Conservation (phyloP, 1,140 invertebrate species). For the Neomicropteryx cornuta region DNA sequence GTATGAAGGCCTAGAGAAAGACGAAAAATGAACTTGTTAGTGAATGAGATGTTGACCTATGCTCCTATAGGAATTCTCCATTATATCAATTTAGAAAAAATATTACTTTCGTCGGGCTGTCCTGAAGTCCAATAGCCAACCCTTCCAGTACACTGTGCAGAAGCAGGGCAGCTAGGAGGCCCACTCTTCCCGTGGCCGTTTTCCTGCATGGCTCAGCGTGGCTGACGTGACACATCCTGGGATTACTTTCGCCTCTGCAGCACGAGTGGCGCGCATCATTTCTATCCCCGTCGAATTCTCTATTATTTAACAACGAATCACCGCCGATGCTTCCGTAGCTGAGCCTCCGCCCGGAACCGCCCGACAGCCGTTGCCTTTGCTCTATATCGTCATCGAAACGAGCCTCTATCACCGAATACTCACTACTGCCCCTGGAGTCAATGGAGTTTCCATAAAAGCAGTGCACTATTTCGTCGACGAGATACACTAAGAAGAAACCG, state of each 20-base stretch:
- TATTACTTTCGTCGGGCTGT: constrained; percentile 44
- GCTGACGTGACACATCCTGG: constrained; percentile 49
- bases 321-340: no score
- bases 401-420: no score
- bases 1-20: no score
- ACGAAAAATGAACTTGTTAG: no score
- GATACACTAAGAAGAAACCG: constrained; percentile 71
- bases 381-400: constrained; percentile 4
- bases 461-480: constrained; percentile 66
- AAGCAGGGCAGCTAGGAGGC: constrained; percentile 58
- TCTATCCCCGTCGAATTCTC: constrained; percentile 17
- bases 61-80: no score
- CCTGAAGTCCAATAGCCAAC: constrained; percentile 68
- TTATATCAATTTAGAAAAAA: constrained; percentile 3
- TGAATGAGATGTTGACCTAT: no score
- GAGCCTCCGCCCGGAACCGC: constrained; percentile 8
- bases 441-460: constrained; percentile 39
- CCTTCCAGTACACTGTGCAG: constrained; percentile 73
- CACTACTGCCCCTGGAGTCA: no score
- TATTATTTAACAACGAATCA: no score
- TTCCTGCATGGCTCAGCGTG: constrained; percentile 47
- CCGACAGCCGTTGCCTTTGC: constrained; percentile 1
- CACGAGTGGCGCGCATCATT: constrained; percentile 18
- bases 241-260: constrained; percentile 35
- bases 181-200: constrained; percentile 43